These are phyloP conservation scores for Epistrophe eligans DNA, from an alignment of 2,888 invertebrate genomes.

Conservation along the genomic window DNA sequence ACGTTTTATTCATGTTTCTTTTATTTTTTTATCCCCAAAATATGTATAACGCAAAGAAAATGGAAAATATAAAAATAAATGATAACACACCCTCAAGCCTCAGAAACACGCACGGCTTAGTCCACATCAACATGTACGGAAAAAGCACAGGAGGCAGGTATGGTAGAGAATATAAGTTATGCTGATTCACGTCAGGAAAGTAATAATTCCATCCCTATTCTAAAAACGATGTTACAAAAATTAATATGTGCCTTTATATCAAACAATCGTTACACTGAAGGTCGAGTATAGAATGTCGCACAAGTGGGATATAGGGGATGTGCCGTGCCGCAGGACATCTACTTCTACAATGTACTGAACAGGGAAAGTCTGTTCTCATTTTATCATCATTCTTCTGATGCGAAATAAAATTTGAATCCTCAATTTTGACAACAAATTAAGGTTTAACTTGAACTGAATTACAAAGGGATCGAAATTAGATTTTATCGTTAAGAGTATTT, in stretches of 20 bases:
- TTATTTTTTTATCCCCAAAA: constrained; percentile 31
- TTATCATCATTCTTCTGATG: constrained; percentile 42
- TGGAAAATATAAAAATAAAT: constrained; percentile 44
- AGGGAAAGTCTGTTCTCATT: constrained; percentile 67
- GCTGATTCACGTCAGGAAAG: constrained; percentile 37
- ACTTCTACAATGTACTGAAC: background rate
- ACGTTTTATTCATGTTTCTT: constrained; percentile 67
- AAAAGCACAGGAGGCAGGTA: background rate
- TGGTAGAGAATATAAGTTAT: constrained; percentile 49
- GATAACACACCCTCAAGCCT: constrained; percentile 41
- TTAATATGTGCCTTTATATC: constrained; percentile 42
- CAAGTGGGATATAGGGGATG: constrained; percentile 43
- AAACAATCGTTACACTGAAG: constrained; percentile 57
- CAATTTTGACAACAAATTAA: constrained; percentile 77
- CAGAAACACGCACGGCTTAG: constrained; percentile 31
- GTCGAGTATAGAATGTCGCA: constrained; percentile 35
- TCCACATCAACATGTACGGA: constrained; percentile 29
- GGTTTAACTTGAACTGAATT: constrained; percentile 78
- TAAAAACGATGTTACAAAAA: constrained; percentile 37
- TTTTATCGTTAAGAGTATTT: constrained; percentile 81
- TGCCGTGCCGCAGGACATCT: constrained; percentile 67
- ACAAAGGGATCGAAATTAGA: constrained; percentile 82
- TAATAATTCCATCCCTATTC: constrained; percentile 54
- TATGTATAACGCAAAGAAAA: background rate
- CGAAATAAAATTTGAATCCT: constrained; percentile 75